Evolutionary conservation across 2,888 invertebrate genomes (phyloP).

Genomic region (Listrodromus nycthemerus): DNA sequence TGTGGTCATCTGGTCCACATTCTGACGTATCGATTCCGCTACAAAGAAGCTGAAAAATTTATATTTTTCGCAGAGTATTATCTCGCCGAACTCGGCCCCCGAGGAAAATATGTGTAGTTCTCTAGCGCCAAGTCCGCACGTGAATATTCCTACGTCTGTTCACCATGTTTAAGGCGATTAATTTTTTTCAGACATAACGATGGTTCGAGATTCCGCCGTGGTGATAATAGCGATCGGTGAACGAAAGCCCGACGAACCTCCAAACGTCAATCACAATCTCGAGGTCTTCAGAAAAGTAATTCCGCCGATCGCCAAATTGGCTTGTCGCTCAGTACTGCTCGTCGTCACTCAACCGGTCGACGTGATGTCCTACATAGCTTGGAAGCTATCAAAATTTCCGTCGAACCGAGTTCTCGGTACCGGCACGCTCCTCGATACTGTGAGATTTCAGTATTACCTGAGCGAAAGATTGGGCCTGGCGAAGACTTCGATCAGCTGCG

Average conservation of each 20-base stretch:
- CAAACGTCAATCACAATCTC: slow-evolving; percentile 75
- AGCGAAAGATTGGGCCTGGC: slow-evolving; percentile 85
- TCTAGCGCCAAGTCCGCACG: neutral
- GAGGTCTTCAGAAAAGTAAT: slow-evolving; percentile 76
- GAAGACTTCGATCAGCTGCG: slow-evolving; percentile 85
- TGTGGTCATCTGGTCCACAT: neutral
- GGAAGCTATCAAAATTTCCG: slow-evolving; percentile 87
- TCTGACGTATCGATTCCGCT: neutral
- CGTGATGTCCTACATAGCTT: slow-evolving; percentile 86
- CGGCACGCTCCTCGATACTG: slow-evolving; percentile 87
- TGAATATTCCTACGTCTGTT: neutral
- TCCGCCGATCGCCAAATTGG: slow-evolving; percentile 77
- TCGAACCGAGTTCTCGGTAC: slow-evolving; percentile 86
- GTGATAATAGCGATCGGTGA: slow-evolving; percentile 77
- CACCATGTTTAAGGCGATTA: neutral
- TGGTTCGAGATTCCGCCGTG: slow-evolving; percentile 78
- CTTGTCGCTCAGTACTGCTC: slow-evolving; percentile 76
- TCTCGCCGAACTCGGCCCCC: neutral
- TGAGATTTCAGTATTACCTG: slow-evolving; percentile 86
- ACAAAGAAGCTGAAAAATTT: neutral
- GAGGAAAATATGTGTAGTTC: neutral
- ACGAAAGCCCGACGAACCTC: slow-evolving; percentile 66
- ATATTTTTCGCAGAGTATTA: neutral
- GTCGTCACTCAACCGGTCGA: slow-evolving; percentile 84
- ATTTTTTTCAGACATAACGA: slow-evolving; percentile 73